Base-by-base conservation (phyloP, 2,113 vertebrate genomes). In the Mesitornis unicolor region DNA sequence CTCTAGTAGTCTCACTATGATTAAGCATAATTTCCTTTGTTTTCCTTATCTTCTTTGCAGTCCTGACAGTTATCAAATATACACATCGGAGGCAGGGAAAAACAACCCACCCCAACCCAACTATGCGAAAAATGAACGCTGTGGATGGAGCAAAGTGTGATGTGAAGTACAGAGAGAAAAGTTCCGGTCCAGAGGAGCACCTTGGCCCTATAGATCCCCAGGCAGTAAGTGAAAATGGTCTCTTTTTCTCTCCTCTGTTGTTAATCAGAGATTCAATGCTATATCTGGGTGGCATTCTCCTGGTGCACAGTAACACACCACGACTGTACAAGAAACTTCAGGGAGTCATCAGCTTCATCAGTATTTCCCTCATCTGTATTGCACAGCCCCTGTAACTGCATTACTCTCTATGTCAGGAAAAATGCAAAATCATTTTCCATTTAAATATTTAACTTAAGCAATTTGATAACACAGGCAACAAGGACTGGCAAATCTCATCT, bases 31-130 rank as follows among this genome's bases (percentile, higher is more conserved):
- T 61, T 89, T 63, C 22, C 36, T 29, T 75, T 11, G 33, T 87
- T 63, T 79, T 84, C 29, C 26, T 16, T 70, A 29, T 38, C 26
- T 42, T 56, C 5, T 26, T 68, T 29, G 25, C 35, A 80, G 22
- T 31, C 64, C 59, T 45, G 50, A 38, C 29, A 51, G 24, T 45
- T 77, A 36, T 3, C 36, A 42, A 38, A 61, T 22, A 5, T 36
- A 56, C 1, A 0, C 5, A 16, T 6, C 0, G 18, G 8, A 48
- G 24, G 24, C 20, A 24, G 2, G 4, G 9, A 40, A 8, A 36
- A 33, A 45, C 20, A 22, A 17, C 4, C 31, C 51, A 21, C 14
- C 13, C 16, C 15, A 50, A 10, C 25, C 20, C 21, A 48, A 51
- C 3, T n/a, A n/a, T n/a, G 12, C 15, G 9, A 54, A 57, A 68